Evolutionary conservation across 2,113 vertebrate genomes (phyloP).

Genomic region (Platysteira castanea): DNA sequence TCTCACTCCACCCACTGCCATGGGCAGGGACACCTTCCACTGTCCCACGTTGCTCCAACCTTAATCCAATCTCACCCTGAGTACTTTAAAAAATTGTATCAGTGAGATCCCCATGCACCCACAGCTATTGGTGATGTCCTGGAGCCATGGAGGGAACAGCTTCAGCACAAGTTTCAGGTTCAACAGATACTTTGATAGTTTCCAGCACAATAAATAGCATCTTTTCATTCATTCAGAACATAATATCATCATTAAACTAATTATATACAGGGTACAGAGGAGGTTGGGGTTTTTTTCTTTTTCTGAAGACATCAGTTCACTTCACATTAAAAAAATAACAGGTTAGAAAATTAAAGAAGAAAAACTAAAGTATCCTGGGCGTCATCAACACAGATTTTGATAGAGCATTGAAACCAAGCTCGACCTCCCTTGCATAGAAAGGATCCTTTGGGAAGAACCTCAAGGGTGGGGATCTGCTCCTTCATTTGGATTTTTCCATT

Average conservation of each 20-base stretch:
- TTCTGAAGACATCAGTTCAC: not conserved
- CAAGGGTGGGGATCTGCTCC: not conserved
- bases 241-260: not conserved
- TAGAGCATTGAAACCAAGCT: not conserved
- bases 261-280: not conserved
- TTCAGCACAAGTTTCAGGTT: not conserved
- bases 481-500: not conserved
- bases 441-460: not conserved
- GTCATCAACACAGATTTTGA: not conserved
- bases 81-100: not conserved
- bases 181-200: not conserved
- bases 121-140: fast-evolving
- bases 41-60: not conserved
- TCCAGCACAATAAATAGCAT: not conserved
- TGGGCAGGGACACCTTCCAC: not conserved
- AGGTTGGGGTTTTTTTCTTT: not conserved
- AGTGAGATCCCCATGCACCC: fast-evolving
- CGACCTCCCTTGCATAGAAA: not conserved
- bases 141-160: not conserved
- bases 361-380: not conserved
- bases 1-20: not conserved
- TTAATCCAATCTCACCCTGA: not conserved
- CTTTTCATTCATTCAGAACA: not conserved
- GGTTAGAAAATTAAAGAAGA: not conserved
- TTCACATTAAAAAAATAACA: not conserved